A percentile compares a stretch with the other conserved stretches of the same genome.
Conservation (phyloP, 2,888 invertebrate genomes). For the Nebria salina region DNA sequence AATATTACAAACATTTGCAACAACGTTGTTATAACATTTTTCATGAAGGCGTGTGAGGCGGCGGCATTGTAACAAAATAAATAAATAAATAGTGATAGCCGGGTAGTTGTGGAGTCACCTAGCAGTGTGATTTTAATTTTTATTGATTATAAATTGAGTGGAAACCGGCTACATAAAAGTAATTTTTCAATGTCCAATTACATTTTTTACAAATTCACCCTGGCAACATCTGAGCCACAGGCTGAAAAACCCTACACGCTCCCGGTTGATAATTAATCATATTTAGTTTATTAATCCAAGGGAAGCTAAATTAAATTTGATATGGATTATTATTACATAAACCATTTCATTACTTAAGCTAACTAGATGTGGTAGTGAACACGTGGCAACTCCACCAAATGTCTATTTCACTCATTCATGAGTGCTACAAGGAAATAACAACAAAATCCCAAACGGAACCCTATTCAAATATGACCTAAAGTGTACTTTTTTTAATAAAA, state of each 20-base stretch:
- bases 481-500: slow-evolving; percentile 14
- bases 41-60: no score
- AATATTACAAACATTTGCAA: not conserved
- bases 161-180: slow-evolving; percentile 12
- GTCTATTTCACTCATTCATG: no score
- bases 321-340: not conserved
- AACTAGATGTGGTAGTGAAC: no score
- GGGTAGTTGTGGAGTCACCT: not conserved
- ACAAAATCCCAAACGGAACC: not conserved
- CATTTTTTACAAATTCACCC: slow-evolving; percentile 34
- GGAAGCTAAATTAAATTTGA: not conserved
- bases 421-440: no score
- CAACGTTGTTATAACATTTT: not conserved
- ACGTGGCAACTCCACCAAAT: no score
- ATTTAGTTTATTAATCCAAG: not conserved
- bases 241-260: not conserved
- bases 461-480: not conserved
- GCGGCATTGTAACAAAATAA: no score
- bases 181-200: slow-evolving; percentile 46
- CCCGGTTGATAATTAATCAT: slow-evolving; percentile 9
- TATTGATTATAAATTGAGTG: slow-evolving; percentile 34
- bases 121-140: not conserved
- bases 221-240: slow-evolving; percentile 32
- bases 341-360: not conserved
- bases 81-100: not conserved